Conservation (phyloP, 2,888 invertebrate species). For the Morpho deidamia region DNA sequence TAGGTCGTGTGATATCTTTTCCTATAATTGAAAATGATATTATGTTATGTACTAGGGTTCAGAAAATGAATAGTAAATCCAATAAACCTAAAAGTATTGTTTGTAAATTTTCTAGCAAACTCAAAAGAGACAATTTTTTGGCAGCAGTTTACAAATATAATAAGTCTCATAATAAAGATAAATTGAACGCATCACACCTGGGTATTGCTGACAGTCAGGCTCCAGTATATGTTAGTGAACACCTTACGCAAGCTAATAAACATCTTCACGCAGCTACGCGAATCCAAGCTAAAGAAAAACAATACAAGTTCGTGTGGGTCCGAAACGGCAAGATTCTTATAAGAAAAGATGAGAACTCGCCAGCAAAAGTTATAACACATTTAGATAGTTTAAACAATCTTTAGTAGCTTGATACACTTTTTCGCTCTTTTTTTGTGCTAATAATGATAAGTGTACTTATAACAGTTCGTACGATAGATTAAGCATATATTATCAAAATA, state of each 20-base stretch:
- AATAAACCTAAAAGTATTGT: too few species aligned
- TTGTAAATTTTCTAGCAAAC: not conserved
- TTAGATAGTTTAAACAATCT: not conserved
- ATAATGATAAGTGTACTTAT: not conserved
- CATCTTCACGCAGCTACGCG: constrained; percentile 7
- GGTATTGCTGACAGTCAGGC: not conserved
- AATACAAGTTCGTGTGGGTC: constrained; percentile 9
- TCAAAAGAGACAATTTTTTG: not conserved
- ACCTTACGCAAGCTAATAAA: constrained; percentile 8
- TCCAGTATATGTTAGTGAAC: constrained; percentile 3
- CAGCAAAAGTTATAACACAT: not conserved
- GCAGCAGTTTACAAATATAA: not conserved
- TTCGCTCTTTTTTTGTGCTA: not conserved
- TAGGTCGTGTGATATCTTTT: too few species aligned
- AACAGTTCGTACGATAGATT: not conserved
- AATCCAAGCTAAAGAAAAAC: not conserved
- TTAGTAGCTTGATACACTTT: not conserved
- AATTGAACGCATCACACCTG: not conserved
- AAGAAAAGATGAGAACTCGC: constrained; percentile 15
- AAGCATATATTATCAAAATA: not conserved
- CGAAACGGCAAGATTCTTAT: not conserved
- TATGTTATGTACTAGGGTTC: too few species aligned
- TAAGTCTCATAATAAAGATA: not conserved
- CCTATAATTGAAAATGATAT: too few species aligned
- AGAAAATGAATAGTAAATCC: too few species aligned